Evolutionary conservation across 2,797 vertebrate species (phyloP).

Genomic region (Galagoides demidoff): DNA sequence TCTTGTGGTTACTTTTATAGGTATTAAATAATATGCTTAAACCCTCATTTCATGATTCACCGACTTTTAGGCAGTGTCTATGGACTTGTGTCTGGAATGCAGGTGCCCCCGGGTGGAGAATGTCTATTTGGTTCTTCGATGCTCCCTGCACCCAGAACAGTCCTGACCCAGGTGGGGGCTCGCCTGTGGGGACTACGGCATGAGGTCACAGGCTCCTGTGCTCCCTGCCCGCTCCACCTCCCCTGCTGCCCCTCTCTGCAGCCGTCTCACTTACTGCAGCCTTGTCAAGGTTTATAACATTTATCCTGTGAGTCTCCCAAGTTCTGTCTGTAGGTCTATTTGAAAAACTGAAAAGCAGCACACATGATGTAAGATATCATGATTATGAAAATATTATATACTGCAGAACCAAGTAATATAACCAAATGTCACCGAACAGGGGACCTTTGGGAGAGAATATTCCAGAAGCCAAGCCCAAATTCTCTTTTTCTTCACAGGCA

Average conservation of each 20-base stretch:
- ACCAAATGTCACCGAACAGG: not conserved
- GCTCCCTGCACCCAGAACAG: accelerated
- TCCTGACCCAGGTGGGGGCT: not conserved
- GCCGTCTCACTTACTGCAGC: not conserved
- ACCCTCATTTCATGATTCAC: not conserved
- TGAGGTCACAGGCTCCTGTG: no score
- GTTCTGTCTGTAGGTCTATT: not conserved
- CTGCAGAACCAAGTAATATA: not conserved
- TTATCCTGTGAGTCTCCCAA: not conserved
- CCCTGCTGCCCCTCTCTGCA: not conserved
- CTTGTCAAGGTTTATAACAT: not conserved
- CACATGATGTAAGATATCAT: not conserved
- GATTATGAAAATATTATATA: not conserved
- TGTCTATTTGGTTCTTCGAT: not conserved
- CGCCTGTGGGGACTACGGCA: not conserved
- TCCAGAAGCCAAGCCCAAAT: not conserved
- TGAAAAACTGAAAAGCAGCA: not conserved
- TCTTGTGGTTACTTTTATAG: not conserved
- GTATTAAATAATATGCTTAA: not conserved
- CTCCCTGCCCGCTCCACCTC: not conserved
- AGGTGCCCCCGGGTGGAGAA: not conserved
- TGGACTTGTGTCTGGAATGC: not conserved
- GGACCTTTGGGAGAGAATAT: not conserved
- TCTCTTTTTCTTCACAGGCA: not conserved
- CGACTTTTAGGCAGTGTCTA: not conserved